phyloP scores from a whole-genome alignment of 2,113 vertebrate species.

The Tragelaphus strepsiceros region DNA sequence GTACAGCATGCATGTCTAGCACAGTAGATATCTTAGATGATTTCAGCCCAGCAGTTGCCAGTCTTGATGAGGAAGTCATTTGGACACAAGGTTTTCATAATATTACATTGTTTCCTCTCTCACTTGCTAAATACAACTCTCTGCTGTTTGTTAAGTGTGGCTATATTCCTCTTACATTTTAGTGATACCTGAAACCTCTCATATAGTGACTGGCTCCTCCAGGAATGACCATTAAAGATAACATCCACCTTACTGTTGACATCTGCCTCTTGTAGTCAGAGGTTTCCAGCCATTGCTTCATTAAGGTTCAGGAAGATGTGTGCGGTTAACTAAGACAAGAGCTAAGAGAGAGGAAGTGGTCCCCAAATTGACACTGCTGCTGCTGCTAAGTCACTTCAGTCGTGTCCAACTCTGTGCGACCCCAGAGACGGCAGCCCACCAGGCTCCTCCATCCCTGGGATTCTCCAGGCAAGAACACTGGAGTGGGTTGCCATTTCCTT shows the following conservation, averaged over 20 bases:
- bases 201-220: not conserved
- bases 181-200: not conserved
- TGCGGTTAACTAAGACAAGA: not conserved
- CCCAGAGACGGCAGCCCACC: not conserved
- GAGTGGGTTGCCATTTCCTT: not conserved
- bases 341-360: not conserved
- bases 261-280: not conserved
- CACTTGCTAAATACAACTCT: conserved; percentile 37
- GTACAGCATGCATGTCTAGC: not conserved
- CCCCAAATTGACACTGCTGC: too few relatives aligned
- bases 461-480: not conserved
- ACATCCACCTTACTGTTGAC: not conserved
- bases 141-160: conserved; percentile 7
- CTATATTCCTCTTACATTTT: not conserved
- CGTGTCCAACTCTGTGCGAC: not conserved
- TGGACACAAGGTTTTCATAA: conserved; percentile 56
- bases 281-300: not conserved
- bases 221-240: not conserved
- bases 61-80: conserved; percentile 46
- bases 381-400: not conserved
- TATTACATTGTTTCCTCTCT: conserved; percentile 54
- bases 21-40: not conserved
- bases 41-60: not conserved
- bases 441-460: not conserved
- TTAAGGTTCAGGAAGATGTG: not conserved